Conservation (phyloP, 2,113 vertebrate species). For the Ginglymostoma cirratum region DNA sequence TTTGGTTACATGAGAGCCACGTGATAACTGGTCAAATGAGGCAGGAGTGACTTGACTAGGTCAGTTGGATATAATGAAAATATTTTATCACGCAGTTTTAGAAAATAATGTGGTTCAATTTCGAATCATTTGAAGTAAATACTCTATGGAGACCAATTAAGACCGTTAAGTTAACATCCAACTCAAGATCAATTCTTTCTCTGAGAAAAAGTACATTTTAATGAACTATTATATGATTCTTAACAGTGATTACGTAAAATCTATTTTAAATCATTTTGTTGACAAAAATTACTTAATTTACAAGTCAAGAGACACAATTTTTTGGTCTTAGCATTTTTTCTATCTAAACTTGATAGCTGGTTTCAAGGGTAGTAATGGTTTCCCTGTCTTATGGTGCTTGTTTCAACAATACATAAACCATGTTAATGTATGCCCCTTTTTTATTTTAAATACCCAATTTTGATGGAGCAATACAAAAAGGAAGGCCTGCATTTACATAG, state of each 20-base stretch:
- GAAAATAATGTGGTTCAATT: background rate
- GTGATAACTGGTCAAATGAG: background rate
- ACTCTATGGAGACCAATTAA: background rate
- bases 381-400: background rate
- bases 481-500: too few relatives aligned
- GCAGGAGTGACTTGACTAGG: background rate
- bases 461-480: background rate
- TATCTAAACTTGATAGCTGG: background rate
- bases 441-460: background rate
- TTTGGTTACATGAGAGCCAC: background rate
- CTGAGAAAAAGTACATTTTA: background rate
- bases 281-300: background rate
- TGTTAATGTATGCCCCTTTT: background rate
- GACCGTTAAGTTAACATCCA: background rate
- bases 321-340: background rate
- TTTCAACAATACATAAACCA: background rate
- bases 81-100: background rate
- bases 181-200: background rate
- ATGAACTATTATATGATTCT: background rate
- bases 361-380: background rate
- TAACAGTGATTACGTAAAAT: background rate
- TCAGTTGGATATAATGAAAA: background rate
- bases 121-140: background rate
- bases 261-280: background rate
- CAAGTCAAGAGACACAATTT: background rate